Conservation (phyloP, 2,113 vertebrate genomes). For the Toxotes jaculatrix region DNA sequence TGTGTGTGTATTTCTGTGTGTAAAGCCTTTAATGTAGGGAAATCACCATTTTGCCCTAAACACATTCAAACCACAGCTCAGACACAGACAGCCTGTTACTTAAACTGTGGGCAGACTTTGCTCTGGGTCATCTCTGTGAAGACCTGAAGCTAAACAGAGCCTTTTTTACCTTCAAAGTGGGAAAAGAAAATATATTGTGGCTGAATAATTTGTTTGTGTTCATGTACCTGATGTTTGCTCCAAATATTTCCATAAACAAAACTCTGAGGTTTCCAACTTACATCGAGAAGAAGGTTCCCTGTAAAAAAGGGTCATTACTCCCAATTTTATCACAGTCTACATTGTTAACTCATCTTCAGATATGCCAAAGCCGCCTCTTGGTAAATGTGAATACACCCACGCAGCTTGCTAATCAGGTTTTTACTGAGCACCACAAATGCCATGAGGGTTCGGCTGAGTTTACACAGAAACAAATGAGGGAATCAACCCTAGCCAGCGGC, state of each 20-base stretch:
- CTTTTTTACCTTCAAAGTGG: neutral
- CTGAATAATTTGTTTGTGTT: conserved; percentile 1
- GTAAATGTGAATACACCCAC: conserved; percentile 44
- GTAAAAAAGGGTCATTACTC: neutral
- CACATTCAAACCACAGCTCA: conserved; percentile 28
- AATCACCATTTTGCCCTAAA: conserved; percentile 11
- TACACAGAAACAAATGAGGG: conserved; percentile 77
- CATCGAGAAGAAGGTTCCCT: neutral
- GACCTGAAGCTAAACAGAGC: conserved; percentile 12
- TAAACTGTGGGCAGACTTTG: neutral
- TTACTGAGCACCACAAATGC: conserved; percentile 62
- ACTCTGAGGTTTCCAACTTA: neutral
- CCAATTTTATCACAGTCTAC: neutral
- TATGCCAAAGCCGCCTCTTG: conserved; percentile 19
- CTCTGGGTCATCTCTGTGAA: neutral
- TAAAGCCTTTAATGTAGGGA: conserved; percentile 23
- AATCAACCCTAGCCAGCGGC: conserved; percentile 58
- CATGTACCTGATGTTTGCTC: neutral
- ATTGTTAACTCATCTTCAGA: conserved; percentile 13
- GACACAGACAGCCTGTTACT: conserved; percentile 30
- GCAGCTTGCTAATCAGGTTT: conserved; percentile 75
- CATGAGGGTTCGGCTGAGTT: conserved; percentile 73
- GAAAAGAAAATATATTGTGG: neutral
- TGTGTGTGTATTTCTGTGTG: neutral
- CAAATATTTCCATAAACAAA: neutral